Percentiles rank a stretch among this genome's conserved stretches.
Evolutionary conservation across 2,113 vertebrate species (phyloP).

Genomic region (Trochalopteron elliotii): DNA sequence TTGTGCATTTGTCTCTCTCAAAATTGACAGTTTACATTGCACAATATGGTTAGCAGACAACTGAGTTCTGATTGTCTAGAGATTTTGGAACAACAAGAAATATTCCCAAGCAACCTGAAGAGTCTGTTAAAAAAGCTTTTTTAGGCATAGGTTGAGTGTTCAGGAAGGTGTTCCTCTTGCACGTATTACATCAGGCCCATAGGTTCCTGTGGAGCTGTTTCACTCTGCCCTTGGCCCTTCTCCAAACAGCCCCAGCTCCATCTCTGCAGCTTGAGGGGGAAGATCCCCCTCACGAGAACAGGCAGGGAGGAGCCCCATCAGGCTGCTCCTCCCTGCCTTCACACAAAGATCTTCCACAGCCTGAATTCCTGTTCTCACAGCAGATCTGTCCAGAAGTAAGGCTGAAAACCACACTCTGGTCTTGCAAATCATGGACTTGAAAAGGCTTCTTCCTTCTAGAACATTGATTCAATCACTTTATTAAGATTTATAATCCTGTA

Average conservation of each 20-base stretch:
- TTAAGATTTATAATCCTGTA: conserved; percentile 11
- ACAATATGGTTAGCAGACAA: background rate
- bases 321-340: background rate
- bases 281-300: background rate
- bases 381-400: background rate
- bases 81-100: background rate
- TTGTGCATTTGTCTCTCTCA: background rate
- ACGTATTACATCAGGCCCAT: fast-evolving
- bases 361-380: background rate
- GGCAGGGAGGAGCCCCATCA: background rate
- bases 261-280: background rate
- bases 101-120: background rate
- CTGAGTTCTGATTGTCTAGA: background rate
- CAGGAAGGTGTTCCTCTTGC: background rate
- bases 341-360: background rate
- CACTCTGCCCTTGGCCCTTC: background rate
- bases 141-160: background rate
- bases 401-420: background rate
- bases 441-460: background rate
- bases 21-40: background rate
- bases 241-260: background rate
- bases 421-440: background rate
- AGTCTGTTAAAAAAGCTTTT: background rate
- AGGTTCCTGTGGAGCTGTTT: background rate
- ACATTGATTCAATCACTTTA: background rate